Evolutionary conservation across 2,113 vertebrate species (phyloP), one percentile per base, ranked within the genome.

Genomic region (Dipodomys ordii): DNA sequence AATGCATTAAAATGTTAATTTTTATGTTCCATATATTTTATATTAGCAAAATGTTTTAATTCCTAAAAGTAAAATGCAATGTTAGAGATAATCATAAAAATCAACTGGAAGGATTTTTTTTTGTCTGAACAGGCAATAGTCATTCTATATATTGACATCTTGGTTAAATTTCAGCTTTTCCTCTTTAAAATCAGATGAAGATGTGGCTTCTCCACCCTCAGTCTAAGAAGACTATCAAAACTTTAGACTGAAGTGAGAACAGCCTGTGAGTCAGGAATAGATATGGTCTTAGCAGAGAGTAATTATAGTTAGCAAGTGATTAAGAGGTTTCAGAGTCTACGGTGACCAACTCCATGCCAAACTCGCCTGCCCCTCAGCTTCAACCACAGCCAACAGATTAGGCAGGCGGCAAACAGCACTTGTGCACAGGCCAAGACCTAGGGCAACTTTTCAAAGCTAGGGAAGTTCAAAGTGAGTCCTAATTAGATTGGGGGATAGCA

Each of bases 291-390:
- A 92, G 44, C 76, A 96, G 72, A 94, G 49, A 88, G 7, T 94
- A 92, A 91, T 95, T 95, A 91, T 89, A 95, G 62, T 97, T 94
- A 92, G 80, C 5, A 1, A 95, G 44, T 91, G 83, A 96, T 94
- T 91, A 95, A 95, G 83, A 87, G 53, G 23, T 84, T 94, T 96
- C 69, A 49, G 35, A 91, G 62, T 72, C 76, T 86, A 83, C 91
- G 87, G 68, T 87, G 84, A 91, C n/a, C 87, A 89, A 62, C 71
- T 90, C 90, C 81, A 89, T 84, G 83, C 83, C 93, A 96, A 86
- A 44, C 60, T 62, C 76, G 80, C 71, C 82, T 92, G 79, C 65
- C 65, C 28, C 60, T 71, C 22, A 83, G 7, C 39, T 62, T 94
- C 35, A 53, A 7, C 69, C 46, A 85, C 49, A 95, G 87, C 53